Base-by-base conservation (phyloP, 2,113 vertebrate genomes). In the Catharus fuscescens region DNA sequence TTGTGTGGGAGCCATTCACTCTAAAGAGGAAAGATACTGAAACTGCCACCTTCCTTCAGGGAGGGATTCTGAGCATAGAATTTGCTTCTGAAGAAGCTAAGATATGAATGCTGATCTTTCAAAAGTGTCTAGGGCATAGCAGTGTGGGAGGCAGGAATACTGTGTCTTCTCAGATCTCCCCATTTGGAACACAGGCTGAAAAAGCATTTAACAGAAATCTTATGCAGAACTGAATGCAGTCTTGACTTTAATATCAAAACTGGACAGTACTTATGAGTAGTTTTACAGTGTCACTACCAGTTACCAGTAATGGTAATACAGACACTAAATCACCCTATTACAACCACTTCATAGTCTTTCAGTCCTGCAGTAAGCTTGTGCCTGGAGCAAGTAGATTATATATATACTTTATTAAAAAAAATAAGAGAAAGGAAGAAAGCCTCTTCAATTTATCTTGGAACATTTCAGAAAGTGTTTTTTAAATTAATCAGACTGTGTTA, bases 341-440 rank as follows among this genome's bases (percentile, higher is more conserved):
- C 9, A 76, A 7, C 2, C 24, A 85, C 7, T 19, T 48, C 9
- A 5, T 14, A 71, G 36, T 56, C 17, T 87, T 70, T 53, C 25
- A 77, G 47, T 29, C 12, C 7, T 3, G 1, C 18, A 67, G 3
- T 34, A 74, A 87, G 18, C 42, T 25, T 66, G 13, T 48, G 18
- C 2, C 57, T 79, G 7, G 9, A 90, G 90, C 6, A 85, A 79
- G 34, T 17, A 79, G 20, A 29, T 77, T 26, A 50, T 26, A 59
- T 42, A 87, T 32, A 57, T 3, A n/a, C 3, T 40, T 47, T 25
- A 7, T 14, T 48, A 34, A 8, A 1, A 8, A 6, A 50, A 34
- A 8, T 0, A 9, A 45, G 14, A 42, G 20, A 24, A n/a, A 29
- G 1, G 47, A 31, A 31, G 6, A 48, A 13, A 0, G 4, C 4